Evolutionary conservation across 2,888 invertebrate species (phyloP).

Genomic region (Hirudinaria manillensis): DNA sequence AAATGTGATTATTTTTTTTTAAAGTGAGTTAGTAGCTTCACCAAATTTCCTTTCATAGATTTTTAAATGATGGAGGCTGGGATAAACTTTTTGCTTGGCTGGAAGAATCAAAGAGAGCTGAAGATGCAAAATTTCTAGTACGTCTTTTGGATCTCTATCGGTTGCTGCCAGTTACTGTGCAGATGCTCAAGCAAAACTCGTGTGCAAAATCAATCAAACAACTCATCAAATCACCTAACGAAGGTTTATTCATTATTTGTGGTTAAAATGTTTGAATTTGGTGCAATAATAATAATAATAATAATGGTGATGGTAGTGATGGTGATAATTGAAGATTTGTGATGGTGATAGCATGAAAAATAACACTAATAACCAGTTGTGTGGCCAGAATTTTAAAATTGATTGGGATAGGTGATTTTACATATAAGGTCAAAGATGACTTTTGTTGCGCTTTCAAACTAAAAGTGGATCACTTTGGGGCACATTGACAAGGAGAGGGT

Average conservation of each 20-base stretch:
- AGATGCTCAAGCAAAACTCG: slow-evolving; percentile 80
- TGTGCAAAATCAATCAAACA: slow-evolving; percentile 82
- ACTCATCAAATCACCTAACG: slow-evolving; percentile 52
- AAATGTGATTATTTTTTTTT: background rate
- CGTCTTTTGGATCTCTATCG: slow-evolving; percentile 79
- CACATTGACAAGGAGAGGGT: too few relatives aligned
- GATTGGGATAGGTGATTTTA: too few relatives aligned
- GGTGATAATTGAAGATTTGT: too few relatives aligned
- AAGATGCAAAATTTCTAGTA: slow-evolving; percentile 79
- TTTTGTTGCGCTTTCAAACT: too few relatives aligned
- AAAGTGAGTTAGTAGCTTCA: background rate
- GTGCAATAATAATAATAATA: too few relatives aligned
- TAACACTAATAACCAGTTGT: too few relatives aligned
- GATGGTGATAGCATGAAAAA: too few relatives aligned
- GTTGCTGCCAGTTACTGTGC: slow-evolving; percentile 81
- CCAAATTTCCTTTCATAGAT: slow-evolving; percentile 57
- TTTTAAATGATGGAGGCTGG: slow-evolving; percentile 89
- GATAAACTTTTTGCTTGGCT: slow-evolving; percentile 82
- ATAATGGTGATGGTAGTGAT: too few relatives aligned
- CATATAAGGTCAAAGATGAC: too few relatives aligned
- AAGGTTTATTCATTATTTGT: slow-evolving; percentile 1
- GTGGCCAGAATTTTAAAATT: too few relatives aligned
- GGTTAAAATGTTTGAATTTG: too few relatives aligned
- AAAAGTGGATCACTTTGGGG: too few relatives aligned
- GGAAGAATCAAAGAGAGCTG: slow-evolving; percentile 73